These are phyloP conservation scores for Mylabris sibirica DNA, from an alignment of 2,888 invertebrate genomes.

Conservation along the genomic window DNA sequence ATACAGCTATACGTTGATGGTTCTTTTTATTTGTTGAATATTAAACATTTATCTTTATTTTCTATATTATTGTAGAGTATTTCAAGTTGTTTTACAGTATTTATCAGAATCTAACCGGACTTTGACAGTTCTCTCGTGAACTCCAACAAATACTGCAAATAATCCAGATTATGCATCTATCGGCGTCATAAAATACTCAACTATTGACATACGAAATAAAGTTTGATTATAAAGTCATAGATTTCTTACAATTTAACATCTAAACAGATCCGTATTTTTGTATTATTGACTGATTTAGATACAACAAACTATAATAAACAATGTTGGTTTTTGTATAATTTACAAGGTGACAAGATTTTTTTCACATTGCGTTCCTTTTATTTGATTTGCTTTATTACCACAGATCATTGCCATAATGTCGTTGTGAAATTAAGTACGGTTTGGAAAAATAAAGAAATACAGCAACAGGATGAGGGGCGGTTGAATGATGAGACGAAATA, in stretches of 20 bases:
- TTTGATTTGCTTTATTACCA: not conserved
- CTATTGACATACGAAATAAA: slow-evolving; percentile 55
- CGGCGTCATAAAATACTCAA: slow-evolving; percentile 54
- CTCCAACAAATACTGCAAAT: too few relatives aligned
- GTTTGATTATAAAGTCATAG: slow-evolving; percentile 48
- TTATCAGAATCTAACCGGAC: slow-evolving; percentile 47
- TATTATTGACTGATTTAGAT: slow-evolving; percentile 20
- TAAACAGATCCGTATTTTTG: too few relatives aligned
- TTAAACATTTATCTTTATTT: slow-evolving; percentile 54
- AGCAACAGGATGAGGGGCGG: not conserved
- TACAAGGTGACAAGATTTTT: not conserved
- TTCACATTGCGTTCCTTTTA: too few relatives aligned
- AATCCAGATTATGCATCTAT: slow-evolving; percentile 54
- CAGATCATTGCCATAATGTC: slow-evolving; percentile 38
- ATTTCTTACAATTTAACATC: too few relatives aligned
- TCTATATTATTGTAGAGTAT: slow-evolving; percentile 43
- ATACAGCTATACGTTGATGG: not conserved
- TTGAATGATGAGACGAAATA: not conserved
- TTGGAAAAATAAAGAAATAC: slow-evolving; percentile 32
- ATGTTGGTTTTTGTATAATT: not conserved
- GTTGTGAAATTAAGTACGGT: slow-evolving; percentile 53
- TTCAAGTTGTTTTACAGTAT: slow-evolving; percentile 43
- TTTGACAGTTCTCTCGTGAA: slow-evolving; percentile 55
- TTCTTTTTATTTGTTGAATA: slow-evolving; percentile 45
- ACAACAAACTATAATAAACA: slow-evolving; percentile 12